phyloP scores from a whole-genome alignment of 2,797 vertebrate species.

The Falco peregrinus region DNA sequence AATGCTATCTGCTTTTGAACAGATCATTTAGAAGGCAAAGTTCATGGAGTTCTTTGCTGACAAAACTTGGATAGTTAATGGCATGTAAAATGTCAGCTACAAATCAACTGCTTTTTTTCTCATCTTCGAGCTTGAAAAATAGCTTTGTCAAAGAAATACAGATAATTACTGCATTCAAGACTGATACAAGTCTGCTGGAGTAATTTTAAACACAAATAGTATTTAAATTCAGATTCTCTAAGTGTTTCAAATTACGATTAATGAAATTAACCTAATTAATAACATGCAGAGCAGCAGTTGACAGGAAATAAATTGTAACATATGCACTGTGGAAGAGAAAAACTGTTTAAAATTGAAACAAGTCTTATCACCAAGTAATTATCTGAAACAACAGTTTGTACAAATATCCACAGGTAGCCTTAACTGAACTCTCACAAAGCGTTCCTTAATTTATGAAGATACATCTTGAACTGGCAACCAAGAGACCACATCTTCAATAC shows the following conservation, averaged over 20 bases:
- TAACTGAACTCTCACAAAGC: neutral
- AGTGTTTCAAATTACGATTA: neutral
- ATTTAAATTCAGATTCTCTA: conserved; percentile 11
- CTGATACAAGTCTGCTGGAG: neutral
- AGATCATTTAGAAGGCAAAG: neutral
- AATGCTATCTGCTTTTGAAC: neutral
- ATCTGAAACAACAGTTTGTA: neutral
- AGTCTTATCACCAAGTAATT: neutral
- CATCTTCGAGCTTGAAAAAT: neutral
- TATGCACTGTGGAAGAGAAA: neutral
- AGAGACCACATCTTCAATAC: neutral
- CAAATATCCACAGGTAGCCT: neutral
- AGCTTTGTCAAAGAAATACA: neutral
- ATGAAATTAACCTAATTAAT: conserved; percentile 15
- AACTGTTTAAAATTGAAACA: neutral
- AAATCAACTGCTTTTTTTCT: neutral
- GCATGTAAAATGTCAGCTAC: neutral
- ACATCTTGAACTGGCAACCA: neutral
- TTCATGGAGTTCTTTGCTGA: neutral
- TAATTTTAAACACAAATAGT: conserved; percentile 1
- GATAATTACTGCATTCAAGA: neutral
- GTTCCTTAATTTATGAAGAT: neutral
- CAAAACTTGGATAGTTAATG: neutral
- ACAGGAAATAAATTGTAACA: neutral
- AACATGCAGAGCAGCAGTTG: neutral